Base-by-base conservation (phyloP, 2,888 invertebrate species). In the Phortica okadai region DNA sequence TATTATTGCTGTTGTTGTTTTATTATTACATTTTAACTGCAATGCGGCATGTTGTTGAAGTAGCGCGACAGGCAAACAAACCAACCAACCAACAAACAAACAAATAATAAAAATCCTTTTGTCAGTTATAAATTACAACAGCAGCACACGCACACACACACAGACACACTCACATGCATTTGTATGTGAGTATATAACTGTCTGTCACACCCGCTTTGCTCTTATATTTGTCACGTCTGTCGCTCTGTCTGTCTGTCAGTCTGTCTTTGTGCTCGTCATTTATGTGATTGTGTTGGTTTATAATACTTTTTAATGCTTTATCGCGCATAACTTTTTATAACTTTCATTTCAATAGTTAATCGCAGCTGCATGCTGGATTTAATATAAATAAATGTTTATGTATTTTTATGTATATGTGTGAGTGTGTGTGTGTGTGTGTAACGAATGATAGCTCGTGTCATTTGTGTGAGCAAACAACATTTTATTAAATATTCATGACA, bases 271-370 rank as follows among this genome's bases (percentile, higher is more conserved):
- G 44, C 7, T 44, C 8, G 16, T 44, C 67, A 44, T n/a, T 21
- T 41, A 33, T 21, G 10, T 21, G 8, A 16, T 25, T 64, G 14
- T 67, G 67, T 67, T n/a, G 41, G n/a, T 16, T 44, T 16, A 42
- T 44, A 44, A 42, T 67, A 44, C 16, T n/a, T 67, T 67, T 67
- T 16, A 8, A 64, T 64, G 64, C 64, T 64, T 64, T 64, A 64
- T 64, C 33, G 64, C 64, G 50, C 21, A 8, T 16, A 11, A 59
- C 59, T 59, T 59, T 59, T 11, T 59, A n/a, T 11, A 50, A 8
- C 59, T n/a, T 59, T n/a, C 67, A 67, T 42, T 67, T 44, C 14
- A 44, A 44, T 44, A 67, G 67, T 67, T 67, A 67, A 67, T 67
- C 64, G 44, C 41, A 59, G 59, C 4, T 16, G 59, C 59, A 59